Conservation (phyloP, 1,140 invertebrate species). For the Stegodyphus dumicola region DNA sequence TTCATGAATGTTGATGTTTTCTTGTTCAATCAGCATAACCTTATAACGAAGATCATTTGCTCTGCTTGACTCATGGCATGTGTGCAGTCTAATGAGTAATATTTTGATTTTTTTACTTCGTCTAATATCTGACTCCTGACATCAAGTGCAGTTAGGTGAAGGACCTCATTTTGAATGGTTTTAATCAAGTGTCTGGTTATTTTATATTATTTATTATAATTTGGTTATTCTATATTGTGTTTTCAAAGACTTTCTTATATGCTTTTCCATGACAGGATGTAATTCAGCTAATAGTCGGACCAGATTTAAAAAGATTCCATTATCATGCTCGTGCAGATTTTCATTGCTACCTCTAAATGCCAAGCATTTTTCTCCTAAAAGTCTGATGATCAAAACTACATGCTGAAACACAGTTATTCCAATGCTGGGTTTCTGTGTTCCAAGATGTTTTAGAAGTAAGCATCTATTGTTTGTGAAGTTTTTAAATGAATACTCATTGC, state of each 20-base stretch:
- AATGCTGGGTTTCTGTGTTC: not conserved
- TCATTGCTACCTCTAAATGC: not conserved
- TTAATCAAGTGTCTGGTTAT: not conserved
- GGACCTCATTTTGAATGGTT: not conserved
- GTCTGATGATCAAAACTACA: not conserved
- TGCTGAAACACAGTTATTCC: not conserved
- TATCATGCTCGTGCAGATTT: not conserved
- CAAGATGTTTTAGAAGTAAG: not conserved
- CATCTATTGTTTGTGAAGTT: not conserved
- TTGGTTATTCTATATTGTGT: not conserved
- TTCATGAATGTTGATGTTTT: not conserved
- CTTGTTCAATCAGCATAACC: not conserved
- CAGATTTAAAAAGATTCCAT: not conserved
- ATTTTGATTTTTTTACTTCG: not conserved
- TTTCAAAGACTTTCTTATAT: not conserved
- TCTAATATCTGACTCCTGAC: not conserved
- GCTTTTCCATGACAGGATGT: not conserved
- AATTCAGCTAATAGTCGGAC: not conserved
- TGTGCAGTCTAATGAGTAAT: not conserved
- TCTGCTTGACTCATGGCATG: not conserved
- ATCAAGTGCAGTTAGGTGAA: not conserved
- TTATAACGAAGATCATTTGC: not conserved
- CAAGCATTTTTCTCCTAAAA: not conserved
- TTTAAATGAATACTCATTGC: too few species aligned
- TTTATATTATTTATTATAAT: too few species aligned